Base-by-base conservation (phyloP, 2,888 invertebrate genomes). In the Ligdia adustata region DNA sequence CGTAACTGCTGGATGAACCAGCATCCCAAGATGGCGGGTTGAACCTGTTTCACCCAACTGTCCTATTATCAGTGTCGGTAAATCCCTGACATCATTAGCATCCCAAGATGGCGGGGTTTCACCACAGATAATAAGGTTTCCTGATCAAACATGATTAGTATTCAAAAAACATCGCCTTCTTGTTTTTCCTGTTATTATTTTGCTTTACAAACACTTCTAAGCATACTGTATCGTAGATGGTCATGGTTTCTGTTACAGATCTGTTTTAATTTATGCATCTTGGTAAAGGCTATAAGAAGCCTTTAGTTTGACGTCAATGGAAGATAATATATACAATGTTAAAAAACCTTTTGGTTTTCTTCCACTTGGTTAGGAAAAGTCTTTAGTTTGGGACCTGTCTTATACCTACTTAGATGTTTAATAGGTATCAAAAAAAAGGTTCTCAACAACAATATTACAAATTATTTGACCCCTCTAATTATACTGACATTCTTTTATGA, bases 101-200 rank as follows among this genome's bases (percentile, higher is more conserved):
- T n/a, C n/a, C n/a, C 9, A 20, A 5, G 9, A 6, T 2, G 6
- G 9, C 4, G 37, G 44, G 26, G 9, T 45, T 44, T 32, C 20
- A 15, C 22, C 9, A n/a, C 15, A 26, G 3, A 2, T 2, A 9
- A 16, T 11, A 24, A 44, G 38, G 38, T 45, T 45, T 45, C 45
- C 45, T 45, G 33, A 39, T 33, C 39, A 38, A 27, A 9, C 18
- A 6, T 7, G 5, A 33, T 63, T 52, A 64, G 22, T 22, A n/a
- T 55, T 26, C 45, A 11, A 3, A 43, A 40, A 2, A 4, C 29
- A 3, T 14, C 29, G 16, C 41, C 40, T 40, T 34, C 24, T 14
- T n/a, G 26, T 26, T 45, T 45, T 45, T 15, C 45, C 14, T 27
- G 9, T 15, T 6, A 15, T 13, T 27, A 9, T 14, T 18, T 9